Conservation (phyloP, 2,113 vertebrate species). For the Rutilus rutilus region DNA sequence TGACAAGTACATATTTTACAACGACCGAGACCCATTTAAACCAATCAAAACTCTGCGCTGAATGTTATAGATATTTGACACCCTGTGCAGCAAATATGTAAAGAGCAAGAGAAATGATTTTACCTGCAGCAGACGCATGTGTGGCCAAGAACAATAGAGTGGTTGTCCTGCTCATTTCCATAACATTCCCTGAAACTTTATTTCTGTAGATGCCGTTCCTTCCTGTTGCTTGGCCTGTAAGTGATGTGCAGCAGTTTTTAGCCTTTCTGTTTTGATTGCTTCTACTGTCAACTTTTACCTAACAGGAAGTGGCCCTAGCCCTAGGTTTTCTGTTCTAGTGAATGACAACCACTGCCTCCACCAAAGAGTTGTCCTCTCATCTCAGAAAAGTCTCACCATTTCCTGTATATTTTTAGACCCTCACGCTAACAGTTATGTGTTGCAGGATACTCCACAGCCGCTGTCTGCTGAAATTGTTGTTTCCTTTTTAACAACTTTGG, state of each 20-base stretch:
- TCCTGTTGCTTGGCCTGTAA: constrained; percentile 22
- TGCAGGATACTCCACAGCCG: not conserved
- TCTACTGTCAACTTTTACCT: constrained; percentile 24
- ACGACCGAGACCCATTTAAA: not conserved
- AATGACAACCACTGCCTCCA: constrained; percentile 35
- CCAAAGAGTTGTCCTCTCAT: constrained; percentile 51
- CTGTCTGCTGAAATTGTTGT: not conserved
- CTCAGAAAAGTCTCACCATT: constrained; percentile 46
- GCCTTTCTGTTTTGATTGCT: constrained; percentile 25
- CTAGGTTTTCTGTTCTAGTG: constrained; percentile 43
- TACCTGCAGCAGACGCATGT: constrained; percentile 52
- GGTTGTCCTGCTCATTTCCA: constrained; percentile 48
- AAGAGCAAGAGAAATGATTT: not conserved
- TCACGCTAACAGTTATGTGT: not conserved
- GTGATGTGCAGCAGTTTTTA: constrained; percentile 11
- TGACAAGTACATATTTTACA: not conserved
- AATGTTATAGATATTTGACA: not conserved
- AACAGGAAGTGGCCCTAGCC: constrained; percentile 53
- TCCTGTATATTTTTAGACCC: constrained; percentile 52
- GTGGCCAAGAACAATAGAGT: constrained; percentile 38
- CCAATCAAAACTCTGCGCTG: not conserved
- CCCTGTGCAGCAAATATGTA: not conserved
- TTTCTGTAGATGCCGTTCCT: not conserved
- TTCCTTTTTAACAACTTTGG: not conserved
- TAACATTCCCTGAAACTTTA: constrained; percentile 35